Conservation (phyloP, 2,797 vertebrate genomes). For the Lophotriccus pileatus region DNA sequence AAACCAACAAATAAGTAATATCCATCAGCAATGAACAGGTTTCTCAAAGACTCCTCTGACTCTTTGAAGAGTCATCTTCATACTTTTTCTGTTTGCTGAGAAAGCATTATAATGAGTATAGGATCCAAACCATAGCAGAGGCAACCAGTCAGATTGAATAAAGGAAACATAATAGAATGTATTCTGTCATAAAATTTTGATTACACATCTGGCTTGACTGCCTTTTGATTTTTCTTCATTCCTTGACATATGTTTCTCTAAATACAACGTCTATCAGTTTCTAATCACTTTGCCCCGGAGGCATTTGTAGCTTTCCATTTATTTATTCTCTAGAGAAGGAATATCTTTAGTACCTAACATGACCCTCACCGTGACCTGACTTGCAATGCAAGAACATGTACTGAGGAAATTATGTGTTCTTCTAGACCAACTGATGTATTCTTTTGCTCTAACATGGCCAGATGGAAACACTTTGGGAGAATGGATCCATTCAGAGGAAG, state of each 20-base stretch:
- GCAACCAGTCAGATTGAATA: slow-evolving; percentile 5
- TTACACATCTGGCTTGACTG: slow-evolving; percentile 42
- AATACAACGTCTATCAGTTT: slow-evolving; percentile 37
- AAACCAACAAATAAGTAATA: not conserved
- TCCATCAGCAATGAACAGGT: not conserved
- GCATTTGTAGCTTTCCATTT: slow-evolving; percentile 38
- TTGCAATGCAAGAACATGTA: slow-evolving; percentile 30
- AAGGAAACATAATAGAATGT: slow-evolving; percentile 1
- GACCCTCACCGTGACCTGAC: slow-evolving; percentile 32
- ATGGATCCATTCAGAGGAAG: slow-evolving; percentile 32
- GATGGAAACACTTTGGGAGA: slow-evolving; percentile 44
- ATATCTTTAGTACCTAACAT: slow-evolving; percentile 56
- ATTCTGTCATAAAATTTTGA: slow-evolving; percentile 35
- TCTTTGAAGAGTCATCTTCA: not conserved
- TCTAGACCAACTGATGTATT: slow-evolving; percentile 14
- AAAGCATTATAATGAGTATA: not conserved
- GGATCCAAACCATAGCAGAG: not conserved
- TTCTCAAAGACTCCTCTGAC: not conserved
- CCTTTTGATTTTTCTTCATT: slow-evolving; percentile 26
- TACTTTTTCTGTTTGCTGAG: slow-evolving; percentile 20
- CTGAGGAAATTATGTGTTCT: not conserved
- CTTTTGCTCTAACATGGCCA: slow-evolving; percentile 23
- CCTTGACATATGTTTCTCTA: slow-evolving; percentile 35
- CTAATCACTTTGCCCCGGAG: slow-evolving; percentile 25
- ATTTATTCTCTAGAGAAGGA: slow-evolving; percentile 38